Conservation (phyloP, 2,113 vertebrate genomes). For the Halcyon malimbica region DNA sequence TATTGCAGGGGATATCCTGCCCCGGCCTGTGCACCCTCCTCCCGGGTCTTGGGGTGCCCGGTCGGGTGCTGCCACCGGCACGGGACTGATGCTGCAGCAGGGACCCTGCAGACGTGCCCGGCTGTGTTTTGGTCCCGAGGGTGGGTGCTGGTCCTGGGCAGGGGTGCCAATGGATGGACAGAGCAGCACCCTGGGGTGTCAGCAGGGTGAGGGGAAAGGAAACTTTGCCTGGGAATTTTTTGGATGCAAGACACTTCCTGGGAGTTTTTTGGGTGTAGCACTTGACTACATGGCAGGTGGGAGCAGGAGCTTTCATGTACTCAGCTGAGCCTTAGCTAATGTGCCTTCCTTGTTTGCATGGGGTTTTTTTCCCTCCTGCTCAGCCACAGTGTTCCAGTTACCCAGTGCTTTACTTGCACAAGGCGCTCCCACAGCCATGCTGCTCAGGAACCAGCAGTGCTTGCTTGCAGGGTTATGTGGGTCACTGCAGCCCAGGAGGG, state of each 20-base stretch:
- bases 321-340: not conserved
- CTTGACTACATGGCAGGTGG: not conserved
- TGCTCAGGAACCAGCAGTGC: accelerated
- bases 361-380: not conserved
- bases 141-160: not conserved
- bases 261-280: not conserved
- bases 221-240: not conserved
- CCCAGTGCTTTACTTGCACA: accelerated
- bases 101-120: not conserved
- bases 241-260: not conserved
- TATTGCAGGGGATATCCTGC: slow-evolving; percentile 26
- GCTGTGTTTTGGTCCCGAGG: not conserved
- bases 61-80: not conserved
- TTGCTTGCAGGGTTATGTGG: not conserved
- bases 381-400: accelerated
- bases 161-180: not conserved
- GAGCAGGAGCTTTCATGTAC: not conserved
- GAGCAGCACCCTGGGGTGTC: not conserved
- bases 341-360: accelerated
- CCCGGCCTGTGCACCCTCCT: not conserved
- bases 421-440: accelerated
- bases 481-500: not conserved
- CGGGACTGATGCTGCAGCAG: accelerated
- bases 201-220: not conserved
- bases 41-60: accelerated